A percentile compares a stretch with the other conserved stretches of the same genome.
These are phyloP conservation scores for Buceros bicornis DNA, from an alignment of 2,797 vertebrate species.

Conservation along the genomic window DNA sequence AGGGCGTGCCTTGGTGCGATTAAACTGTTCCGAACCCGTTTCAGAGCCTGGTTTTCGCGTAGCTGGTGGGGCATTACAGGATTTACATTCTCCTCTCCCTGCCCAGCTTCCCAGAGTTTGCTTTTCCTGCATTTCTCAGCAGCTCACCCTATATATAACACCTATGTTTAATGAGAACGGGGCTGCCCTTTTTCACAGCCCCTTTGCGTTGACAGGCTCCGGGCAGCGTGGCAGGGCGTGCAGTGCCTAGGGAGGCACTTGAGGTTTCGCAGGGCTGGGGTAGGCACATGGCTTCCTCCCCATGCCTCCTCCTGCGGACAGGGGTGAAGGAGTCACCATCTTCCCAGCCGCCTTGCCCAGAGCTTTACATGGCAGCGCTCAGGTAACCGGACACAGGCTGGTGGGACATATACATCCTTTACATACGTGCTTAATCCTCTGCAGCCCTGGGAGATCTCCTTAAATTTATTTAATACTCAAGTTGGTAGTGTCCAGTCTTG, in stretches of 20 bases:
- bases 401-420: neutral
- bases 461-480: neutral
- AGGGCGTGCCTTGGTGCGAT: rapidly evolving
- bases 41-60: neutral
- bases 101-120: neutral
- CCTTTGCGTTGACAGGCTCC: neutral
- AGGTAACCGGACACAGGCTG: neutral
- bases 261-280: neutral
- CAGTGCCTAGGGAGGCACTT: neutral
- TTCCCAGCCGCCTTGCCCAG: rapidly evolving
- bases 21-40: neutral
- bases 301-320: rapidly evolving
- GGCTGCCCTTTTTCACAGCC: neutral
- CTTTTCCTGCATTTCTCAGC: neutral
- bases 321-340: neutral
- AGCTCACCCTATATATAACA: neutral
- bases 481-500: neutral
- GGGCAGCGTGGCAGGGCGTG: neutral
- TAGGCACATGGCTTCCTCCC: neutral
- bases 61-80: neutral
- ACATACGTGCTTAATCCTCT: neutral
- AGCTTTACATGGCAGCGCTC: neutral
- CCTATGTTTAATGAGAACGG: neutral
- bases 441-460: neutral
- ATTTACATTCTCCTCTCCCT: neutral